Evolutionary conservation across 2,888 invertebrate species (phyloP).

Genomic region (Melanargia galathea): DNA sequence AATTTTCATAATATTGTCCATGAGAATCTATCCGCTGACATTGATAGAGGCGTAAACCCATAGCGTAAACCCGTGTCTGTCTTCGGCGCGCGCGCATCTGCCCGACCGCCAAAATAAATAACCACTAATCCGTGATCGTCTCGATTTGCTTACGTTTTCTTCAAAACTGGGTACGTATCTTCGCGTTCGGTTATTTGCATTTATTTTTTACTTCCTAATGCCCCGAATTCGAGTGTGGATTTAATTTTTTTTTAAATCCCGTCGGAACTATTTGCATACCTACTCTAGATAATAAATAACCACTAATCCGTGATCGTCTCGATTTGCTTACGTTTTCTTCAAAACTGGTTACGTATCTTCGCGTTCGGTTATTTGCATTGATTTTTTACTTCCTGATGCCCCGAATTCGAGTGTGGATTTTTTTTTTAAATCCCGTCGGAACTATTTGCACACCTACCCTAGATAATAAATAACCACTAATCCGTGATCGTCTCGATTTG

Average conservation of each 20-base stretch:
- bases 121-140: conserved; percentile 53
- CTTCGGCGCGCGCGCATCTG: conserved; percentile 71
- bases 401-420: not conserved
- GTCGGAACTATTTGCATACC: too few relatives aligned
- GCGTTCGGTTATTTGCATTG: not conserved
- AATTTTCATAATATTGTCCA: conserved; percentile 49
- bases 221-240: not conserved
- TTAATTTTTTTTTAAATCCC: not conserved
- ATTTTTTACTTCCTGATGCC: not conserved
- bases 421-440: not conserved
- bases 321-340: conserved; percentile 25
- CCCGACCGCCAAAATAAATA: conserved; percentile 75
- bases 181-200: not conserved
- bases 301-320: conserved; percentile 49
- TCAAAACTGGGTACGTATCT: conserved; percentile 6
- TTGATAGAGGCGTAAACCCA: conserved; percentile 66
- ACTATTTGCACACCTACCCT: not conserved
- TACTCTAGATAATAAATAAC: conserved; percentile 64
- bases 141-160: conserved; percentile 26
- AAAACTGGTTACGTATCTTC: conserved; percentile 5
- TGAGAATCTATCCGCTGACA: conserved; percentile 58
- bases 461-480: conserved; percentile 70
- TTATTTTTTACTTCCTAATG: not conserved
- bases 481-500: conserved; percentile 42
- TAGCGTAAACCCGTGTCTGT: conserved; percentile 70